Base-by-base conservation (phyloP, 2,888 invertebrate genomes). In the Synanthedon andrenaeformis region DNA sequence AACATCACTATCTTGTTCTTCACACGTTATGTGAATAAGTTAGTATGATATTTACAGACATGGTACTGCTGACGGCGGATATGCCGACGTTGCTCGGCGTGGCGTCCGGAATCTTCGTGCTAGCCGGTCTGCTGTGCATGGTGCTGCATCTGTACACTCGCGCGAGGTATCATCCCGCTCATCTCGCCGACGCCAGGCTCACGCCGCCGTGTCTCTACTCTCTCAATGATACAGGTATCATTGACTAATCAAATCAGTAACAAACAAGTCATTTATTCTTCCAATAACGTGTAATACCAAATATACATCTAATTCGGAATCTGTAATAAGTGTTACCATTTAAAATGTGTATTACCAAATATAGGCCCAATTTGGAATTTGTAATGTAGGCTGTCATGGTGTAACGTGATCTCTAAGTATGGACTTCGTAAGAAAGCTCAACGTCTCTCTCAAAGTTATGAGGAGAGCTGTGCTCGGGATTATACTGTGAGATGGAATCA, bases 101-200 rank as follows among this genome's bases (percentile, higher is more conserved):
- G 61, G 91, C 93, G 70, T 92, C 94, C 63, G 96, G 96, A 60
- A 93, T 96, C 75, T 94, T 95, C 65, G 91, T 96, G 71, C 89
- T 96, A 70, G 94, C 93, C 42, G 96, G 93, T 52, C 90, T 96
- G 64, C 93, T 96, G 69, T 96, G 96, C 86, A 94, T 96, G 90
- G 96, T 96, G 66, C 88, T 96, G 69, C 94, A 94, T 76, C 89
- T 96, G 66, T 96, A 96, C 86, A 93, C 93, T 63, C 84, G 90
- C 62, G 88, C 88, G 53, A 89, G 90, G 58, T 90, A 89, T 75
- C 90, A 90, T 69, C 93, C 93, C 69, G 90, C 94, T 62, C 92
- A 92, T 71, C 93, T 93, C 70, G 95, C 93, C 57, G 94, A 95
- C 81, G 95, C 95, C 56, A 92, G 94, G 69, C 90, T 94, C 67